These are phyloP conservation scores for Promerops cafer DNA, from an alignment of 2,113 vertebrate genomes.

Conservation along the genomic window DNA sequence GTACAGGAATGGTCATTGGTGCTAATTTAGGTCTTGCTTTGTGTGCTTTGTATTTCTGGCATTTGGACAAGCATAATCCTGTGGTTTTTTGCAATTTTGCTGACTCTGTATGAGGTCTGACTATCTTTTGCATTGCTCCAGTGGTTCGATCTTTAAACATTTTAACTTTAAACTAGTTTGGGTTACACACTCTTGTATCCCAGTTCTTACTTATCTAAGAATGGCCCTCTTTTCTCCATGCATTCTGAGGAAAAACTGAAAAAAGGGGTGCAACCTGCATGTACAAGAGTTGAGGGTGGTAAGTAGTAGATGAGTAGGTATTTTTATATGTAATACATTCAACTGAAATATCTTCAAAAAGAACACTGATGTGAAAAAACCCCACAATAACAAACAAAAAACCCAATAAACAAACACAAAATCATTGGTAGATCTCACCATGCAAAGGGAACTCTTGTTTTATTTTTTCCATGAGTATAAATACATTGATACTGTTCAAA, in stretches of 20 bases:
- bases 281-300: neutral
- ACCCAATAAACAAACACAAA: neutral
- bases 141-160: neutral
- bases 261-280: accelerated
- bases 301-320: neutral
- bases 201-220: neutral
- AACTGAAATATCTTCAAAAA: neutral
- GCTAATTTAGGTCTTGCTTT: neutral
- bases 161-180: neutral
- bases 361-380: neutral
- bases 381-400: neutral
- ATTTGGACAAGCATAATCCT: neutral
- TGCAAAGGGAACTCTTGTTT: neutral
- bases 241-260: neutral
- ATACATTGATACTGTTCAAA: neutral
- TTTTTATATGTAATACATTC: neutral
- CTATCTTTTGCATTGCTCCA: neutral
- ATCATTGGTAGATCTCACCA: neutral
- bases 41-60: neutral
- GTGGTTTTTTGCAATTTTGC: neutral
- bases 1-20: neutral
- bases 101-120: neutral
- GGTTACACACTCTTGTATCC: neutral
- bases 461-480: neutral
- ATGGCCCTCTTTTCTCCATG: neutral